Percentiles rank a stretch among this genome's conserved stretches.
phyloP scores from a whole-genome alignment of 2,888 invertebrate genomes.

The Lycaena phlaeas region DNA sequence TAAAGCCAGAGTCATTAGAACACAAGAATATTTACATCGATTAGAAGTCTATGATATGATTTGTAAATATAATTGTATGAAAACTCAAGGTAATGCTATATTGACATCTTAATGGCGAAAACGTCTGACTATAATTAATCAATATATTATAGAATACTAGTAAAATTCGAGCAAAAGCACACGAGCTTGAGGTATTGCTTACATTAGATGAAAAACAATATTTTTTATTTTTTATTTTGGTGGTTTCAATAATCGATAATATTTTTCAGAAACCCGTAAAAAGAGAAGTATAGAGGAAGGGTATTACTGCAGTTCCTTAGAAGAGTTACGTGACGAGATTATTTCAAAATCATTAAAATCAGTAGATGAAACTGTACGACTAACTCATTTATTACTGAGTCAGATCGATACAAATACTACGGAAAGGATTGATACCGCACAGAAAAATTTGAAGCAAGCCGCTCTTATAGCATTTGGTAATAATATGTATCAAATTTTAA shows the following conservation, averaged over 20 bases:
- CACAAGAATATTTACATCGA: slow-evolving; percentile 7
- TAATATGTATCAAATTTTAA: slow-evolving; percentile 34
- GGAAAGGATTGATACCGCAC: slow-evolving; percentile 19
- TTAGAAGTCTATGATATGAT: slow-evolving; percentile 17
- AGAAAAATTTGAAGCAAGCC: slow-evolving; percentile 25
- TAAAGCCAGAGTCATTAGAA: slow-evolving; percentile 10
- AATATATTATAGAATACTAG: too few relatives aligned
- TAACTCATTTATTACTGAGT: slow-evolving; percentile 11
- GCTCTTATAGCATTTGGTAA: slow-evolving; percentile 28
- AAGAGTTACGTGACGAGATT: slow-evolving; percentile 22
- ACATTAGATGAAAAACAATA: too few relatives aligned
- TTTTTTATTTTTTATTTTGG: too few relatives aligned
- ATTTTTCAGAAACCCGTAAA: slow-evolving; percentile 13
- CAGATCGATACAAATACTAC: slow-evolving; percentile 15
- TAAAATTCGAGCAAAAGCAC: too few relatives aligned
- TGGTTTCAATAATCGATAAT: too few relatives aligned
- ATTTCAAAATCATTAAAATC: slow-evolving; percentile 17
- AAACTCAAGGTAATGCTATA: slow-evolving; percentile 13
- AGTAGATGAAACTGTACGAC: slow-evolving; percentile 9
- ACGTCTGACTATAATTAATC: too few relatives aligned
- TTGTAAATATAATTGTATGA: slow-evolving; percentile 27
- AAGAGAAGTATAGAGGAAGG: slow-evolving; percentile 13
- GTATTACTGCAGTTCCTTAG: slow-evolving; percentile 26
- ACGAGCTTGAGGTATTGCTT: too few relatives aligned
- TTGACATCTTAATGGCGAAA: too few relatives aligned